Evolutionary conservation across 1,140 invertebrate genomes (phyloP).

Genomic region (Idris sp.): DNA sequence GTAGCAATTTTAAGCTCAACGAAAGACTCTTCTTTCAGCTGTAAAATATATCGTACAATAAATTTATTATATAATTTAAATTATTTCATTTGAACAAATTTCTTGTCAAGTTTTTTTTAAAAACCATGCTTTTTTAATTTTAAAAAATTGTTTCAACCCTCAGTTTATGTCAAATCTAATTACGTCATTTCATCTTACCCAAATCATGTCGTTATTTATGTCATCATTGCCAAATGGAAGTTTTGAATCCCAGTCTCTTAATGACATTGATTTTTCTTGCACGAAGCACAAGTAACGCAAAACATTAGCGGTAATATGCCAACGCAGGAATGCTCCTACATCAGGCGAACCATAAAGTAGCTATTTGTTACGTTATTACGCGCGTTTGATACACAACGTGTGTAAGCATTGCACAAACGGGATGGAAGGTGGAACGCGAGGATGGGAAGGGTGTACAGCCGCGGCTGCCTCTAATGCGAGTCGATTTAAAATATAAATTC

Average conservation of each 20-base stretch:
- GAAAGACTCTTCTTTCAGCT: not conserved
- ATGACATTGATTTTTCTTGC: constrained; percentile 57
- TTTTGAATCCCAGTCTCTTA: constrained; percentile 21
- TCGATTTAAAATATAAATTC: constrained; percentile 77
- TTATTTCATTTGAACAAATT: too few relatives aligned
- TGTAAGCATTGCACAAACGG: constrained; percentile 61
- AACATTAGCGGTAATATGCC: constrained; percentile 73
- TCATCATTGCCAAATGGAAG: constrained; percentile 22
- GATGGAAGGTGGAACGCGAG: constrained; percentile 49
- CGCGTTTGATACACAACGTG: constrained; percentile 71
- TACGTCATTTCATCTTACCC: constrained; percentile 9
- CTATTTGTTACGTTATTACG: constrained; percentile 76
- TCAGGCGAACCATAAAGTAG: constrained; percentile 71
- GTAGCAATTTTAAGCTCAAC: not conserved
- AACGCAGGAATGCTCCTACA: constrained; percentile 69
- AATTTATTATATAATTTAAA: too few relatives aligned
- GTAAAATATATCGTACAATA: not conserved
- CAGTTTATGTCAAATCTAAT: constrained; percentile 3
- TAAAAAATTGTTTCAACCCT: too few relatives aligned
- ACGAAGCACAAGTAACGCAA: constrained; percentile 63
- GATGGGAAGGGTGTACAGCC: constrained; percentile 57
- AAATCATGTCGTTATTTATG: constrained; percentile 36
- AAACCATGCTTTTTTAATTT: too few relatives aligned
- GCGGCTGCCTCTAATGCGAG: constrained; percentile 69
- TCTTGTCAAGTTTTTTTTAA: too few relatives aligned